Percentiles rank a stretch among this genome's conserved stretches.
phyloP scores from a whole-genome alignment of 2,888 invertebrate species.

The Eulithis testata region DNA sequence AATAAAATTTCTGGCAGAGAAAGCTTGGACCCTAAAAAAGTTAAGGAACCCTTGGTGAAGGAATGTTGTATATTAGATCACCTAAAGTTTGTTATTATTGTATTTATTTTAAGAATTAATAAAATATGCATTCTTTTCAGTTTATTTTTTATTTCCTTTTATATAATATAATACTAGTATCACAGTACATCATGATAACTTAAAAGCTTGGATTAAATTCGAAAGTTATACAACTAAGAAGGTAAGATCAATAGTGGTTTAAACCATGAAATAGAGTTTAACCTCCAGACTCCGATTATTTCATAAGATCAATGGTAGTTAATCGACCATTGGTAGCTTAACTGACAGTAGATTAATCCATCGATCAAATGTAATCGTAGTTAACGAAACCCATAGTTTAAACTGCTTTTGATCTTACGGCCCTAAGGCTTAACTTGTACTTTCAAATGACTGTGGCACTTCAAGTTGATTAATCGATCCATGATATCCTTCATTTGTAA shows the following conservation, averaged over 20 bases:
- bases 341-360: too few relatives aligned
- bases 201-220: too few relatives aligned
- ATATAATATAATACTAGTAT: too few relatives aligned
- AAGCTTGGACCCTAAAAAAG: constrained; percentile 35
- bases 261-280: too few relatives aligned
- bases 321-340: too few relatives aligned
- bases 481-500: constrained; percentile 53
- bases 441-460: constrained; percentile 33
- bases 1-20: constrained; percentile 15
- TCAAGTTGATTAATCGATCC: constrained; percentile 45
- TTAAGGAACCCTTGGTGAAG: constrained; percentile 61
- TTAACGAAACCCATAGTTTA: too few relatives aligned
- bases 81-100: constrained; percentile 65
- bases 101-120: constrained; percentile 77
- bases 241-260: too few relatives aligned
- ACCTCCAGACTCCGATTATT: too few relatives aligned
- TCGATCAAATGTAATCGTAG: too few relatives aligned
- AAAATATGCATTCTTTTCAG: constrained; percentile 73
- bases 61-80: constrained; percentile 74
- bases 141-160: constrained; percentile 16
- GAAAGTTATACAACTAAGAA: not conserved
- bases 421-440: not conserved
- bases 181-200: too few relatives aligned
- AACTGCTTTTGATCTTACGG: too few relatives aligned
- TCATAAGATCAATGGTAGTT: too few relatives aligned